Evolutionary conservation across 1,140 invertebrate species (phyloP).

Genomic region (Bacillus rossius): DNA sequence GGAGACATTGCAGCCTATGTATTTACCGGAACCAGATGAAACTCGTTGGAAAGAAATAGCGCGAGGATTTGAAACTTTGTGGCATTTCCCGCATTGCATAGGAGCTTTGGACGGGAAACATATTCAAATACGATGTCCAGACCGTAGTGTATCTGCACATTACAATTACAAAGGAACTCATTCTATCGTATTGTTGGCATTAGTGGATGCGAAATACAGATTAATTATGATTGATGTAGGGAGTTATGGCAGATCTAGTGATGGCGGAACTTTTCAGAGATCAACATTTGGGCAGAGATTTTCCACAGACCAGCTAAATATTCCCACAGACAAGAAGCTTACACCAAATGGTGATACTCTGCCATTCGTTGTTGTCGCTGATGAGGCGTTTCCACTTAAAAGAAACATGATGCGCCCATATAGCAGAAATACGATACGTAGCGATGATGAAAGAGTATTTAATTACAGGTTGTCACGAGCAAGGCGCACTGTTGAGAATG

Average conservation of each 20-base stretch:
- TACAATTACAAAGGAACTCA: constrained; percentile 41
- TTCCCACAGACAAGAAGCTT: background rate
- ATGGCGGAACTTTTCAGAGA: constrained; percentile 24
- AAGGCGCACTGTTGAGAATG: constrained; percentile 36
- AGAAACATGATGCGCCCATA: constrained; percentile 15
- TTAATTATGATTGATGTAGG: constrained; percentile 41
- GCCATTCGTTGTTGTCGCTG: constrained; percentile 16
- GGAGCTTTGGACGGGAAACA: constrained; percentile 44
- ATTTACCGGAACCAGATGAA: constrained; percentile 21
- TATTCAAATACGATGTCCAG: constrained; percentile 35
- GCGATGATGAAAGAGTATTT: constrained; percentile 23
- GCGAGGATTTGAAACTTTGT: constrained; percentile 27
- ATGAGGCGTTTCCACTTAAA: constrained; percentile 19
- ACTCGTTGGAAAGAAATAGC: constrained; percentile 10
- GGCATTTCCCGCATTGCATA: constrained; percentile 37
- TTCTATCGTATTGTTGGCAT: constrained; percentile 38
- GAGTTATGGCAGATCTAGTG: constrained; percentile 31
- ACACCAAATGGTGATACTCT: background rate
- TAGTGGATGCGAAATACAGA: constrained; percentile 39
- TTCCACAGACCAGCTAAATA: constrained; percentile 20
- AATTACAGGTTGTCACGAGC: constrained; percentile 33
- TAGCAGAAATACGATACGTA: background rate
- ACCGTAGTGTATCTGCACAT: constrained; percentile 34
- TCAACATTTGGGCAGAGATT: constrained; percentile 13
- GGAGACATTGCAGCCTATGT: constrained; percentile 24